Percentiles rank a stretch among this genome's conserved stretches.
Evolutionary conservation across 2,888 invertebrate genomes (phyloP).

Genomic region (Drosophila mercatorum): DNA sequence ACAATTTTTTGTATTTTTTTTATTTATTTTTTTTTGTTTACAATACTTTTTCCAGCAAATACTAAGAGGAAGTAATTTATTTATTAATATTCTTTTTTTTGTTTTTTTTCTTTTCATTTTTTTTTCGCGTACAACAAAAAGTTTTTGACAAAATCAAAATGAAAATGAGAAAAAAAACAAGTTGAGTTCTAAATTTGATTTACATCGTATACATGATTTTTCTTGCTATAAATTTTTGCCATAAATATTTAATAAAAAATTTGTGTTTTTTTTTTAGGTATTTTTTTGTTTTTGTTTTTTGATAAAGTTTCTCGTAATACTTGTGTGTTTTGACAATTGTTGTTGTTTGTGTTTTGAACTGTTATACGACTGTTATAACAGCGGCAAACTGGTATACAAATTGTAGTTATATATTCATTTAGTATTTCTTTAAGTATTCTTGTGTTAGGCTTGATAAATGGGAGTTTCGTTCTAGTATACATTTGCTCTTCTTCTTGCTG

Average conservation of each 20-base stretch:
- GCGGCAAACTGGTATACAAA: conserved; percentile 55
- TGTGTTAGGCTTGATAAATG: conserved; percentile 49
- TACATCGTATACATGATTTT: conserved; percentile 67
- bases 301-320: conserved; percentile 43
- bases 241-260: conserved; percentile 58
- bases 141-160: conserved; percentile 12
- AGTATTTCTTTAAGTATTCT: conserved; percentile 9
- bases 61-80: conserved; percentile 63
- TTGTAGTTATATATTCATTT: conserved; percentile 18
- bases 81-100: conserved; percentile 43
- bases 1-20: conserved; percentile 18
- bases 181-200: conserved; percentile 58
- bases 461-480: conserved; percentile 58
- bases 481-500: conserved; percentile 50
- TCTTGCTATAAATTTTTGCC: conserved; percentile 39
- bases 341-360: conserved; percentile 23
- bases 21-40: conserved; percentile 37
- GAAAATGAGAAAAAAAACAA: conserved; percentile 15
- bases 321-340: conserved; percentile 55
- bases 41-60: conserved; percentile 66
- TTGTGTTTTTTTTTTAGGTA: conserved; percentile 3
- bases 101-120: conserved; percentile 2
- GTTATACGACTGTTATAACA: conserved; percentile 51
- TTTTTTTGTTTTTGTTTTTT: conserved; percentile 8
- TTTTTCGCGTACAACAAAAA: conserved; percentile 18